Base-by-base conservation (phyloP, 2,113 vertebrate species). In the Rynchops niger region DNA sequence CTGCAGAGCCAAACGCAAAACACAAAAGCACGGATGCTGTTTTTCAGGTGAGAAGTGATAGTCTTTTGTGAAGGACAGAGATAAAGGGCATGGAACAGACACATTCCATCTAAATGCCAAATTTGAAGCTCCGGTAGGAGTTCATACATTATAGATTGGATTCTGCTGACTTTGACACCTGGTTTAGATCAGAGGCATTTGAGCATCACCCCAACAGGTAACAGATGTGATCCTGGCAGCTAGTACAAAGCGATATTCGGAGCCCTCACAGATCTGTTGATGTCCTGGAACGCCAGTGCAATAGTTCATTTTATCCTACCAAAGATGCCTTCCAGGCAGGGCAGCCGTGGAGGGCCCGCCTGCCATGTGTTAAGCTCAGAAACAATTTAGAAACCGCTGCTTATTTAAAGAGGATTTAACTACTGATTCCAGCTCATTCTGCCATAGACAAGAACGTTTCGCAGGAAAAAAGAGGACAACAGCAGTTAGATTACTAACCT, bases 371-470 rank as follows among this genome's bases (percentile, higher is more conserved):
- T 93, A 73, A 77, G 61, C 89, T 89, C 87, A 82, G 55, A 93
- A 95, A 91, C 93, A 96, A 93, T 96, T 89, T 89, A 90, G 87
- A 91, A 96, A 93, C 77, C 36, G 62, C 73, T 93, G 89, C 81
- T 95, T 84, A 34, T 96, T 89, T 93, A 92, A 94, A 94, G 89
- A 89, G 95, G 90, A 90, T 95, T 97, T 95, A 93, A 93, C 69
- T 81, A 67, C 87, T 58, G 61, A 79, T 96, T 96, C 93, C 74
- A 94, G 95, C 63, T 90, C 70, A 36, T 93, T 97, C 95, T 95
- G 66, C 81, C 43, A 40, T 12, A 11, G 69, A 67, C 67, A 50
- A 67, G 72, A 82, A 47, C 2, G 0, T 76, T 95, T 85, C 53
- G 9, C 85, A 76, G n/a, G 49, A 90, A 78, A 78, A 83, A 85